Conservation (phyloP, 1,140 invertebrate genomes). For the Dryas iulia region DNA sequence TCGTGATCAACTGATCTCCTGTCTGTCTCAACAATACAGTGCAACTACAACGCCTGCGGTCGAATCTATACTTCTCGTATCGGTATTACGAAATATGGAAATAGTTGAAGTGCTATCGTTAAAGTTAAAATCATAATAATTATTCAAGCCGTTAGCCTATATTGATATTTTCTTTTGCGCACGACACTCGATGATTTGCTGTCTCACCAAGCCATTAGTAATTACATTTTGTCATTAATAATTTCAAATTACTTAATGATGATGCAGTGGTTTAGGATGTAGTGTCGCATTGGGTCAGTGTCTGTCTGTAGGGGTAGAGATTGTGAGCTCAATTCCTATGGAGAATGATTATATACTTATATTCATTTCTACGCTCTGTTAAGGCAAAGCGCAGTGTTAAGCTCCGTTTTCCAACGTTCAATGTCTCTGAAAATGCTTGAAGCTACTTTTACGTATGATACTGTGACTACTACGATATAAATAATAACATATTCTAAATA, state of each 20-base stretch:
- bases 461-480: too few species aligned
- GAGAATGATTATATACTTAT: too few species aligned
- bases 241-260: background rate
- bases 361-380: too few species aligned
- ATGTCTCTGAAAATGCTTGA: too few species aligned
- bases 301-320: too few species aligned
- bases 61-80: background rate
- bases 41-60: conserved; percentile 13
- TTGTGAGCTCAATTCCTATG: too few species aligned
- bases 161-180: background rate
- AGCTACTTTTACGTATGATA: too few species aligned
- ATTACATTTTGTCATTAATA: background rate
- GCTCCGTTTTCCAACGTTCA: too few species aligned
- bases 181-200: background rate
- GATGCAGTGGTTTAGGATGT: too few species aligned
- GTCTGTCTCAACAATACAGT: conserved; percentile 19
- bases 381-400: too few species aligned
- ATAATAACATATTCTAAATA: too few species aligned
- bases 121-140: background rate
- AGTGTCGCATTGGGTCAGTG: too few species aligned
- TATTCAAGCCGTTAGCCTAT: background rate
- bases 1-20: conserved; percentile 18
- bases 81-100: conserved; percentile 8
- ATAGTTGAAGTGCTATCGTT: background rate
- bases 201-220: background rate